Base-by-base conservation (phyloP, 2,888 invertebrate genomes). In the Lasioglossum vierecki region DNA sequence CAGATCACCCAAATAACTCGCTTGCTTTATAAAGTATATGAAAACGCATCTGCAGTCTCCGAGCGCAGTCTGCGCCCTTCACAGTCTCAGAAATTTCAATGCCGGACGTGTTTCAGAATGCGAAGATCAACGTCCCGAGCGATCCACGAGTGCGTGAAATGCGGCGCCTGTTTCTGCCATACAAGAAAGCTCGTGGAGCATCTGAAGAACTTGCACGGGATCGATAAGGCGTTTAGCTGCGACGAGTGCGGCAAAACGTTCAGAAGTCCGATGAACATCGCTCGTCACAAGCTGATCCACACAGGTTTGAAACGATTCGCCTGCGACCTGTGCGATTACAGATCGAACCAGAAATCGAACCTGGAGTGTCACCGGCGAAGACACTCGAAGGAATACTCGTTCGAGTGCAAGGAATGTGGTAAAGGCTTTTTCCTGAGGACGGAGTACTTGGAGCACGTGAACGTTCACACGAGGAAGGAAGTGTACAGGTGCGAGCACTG, bases 181-280 rank as follows among this genome's bases (percentile, higher is more conserved):
- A 92, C 92, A 86, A 92, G 92, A 35, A 94, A 94, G 81, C 89
- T 95, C 5, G 92, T 92, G 39, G 95, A 95, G 82, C 95, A 95
- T 73, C 88, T 93, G 85, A 95, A 94, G 83, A 93, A 94, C 49
- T 85, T 88, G 3, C 93, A 93, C 78, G 91, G 90, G 8, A 93
- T 93, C 84, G 92, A 93, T 46, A 89, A 92, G 11, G 93, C 93
- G 5, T 93, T 93, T 87, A 92, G 91, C 76, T 94, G 94, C 84
- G 90, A 93, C 88, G 91, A 93, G 39, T 94, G 93, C 79, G 91
- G 91, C 18, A 91, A 93, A 60, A 91, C 92, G 0, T 92, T 94
- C 82, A 89, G 92, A 35, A 91, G 91, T 46, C 92, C 94, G 0
- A 91, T 92, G 88, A 94, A 93, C 84, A 93, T 93, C 82, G 89